These are phyloP conservation scores for Pseudopodoces humilis DNA, from an alignment of 2,113 vertebrate genomes.

Conservation along the genomic window DNA sequence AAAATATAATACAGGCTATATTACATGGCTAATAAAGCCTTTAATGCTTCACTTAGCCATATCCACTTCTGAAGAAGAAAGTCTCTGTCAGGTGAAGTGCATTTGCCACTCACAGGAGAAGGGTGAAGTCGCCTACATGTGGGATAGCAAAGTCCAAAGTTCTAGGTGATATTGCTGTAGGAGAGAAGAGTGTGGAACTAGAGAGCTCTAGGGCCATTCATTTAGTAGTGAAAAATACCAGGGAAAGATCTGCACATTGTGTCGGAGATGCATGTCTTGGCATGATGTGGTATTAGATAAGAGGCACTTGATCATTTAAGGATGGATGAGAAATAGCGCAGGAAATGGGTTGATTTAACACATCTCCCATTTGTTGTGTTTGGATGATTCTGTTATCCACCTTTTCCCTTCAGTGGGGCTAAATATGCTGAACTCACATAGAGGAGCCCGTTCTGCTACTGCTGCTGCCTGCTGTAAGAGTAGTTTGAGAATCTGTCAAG, in stretches of 20 bases:
- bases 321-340: background rate
- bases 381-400: background rate
- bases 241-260: background rate
- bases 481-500: background rate
- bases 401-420: background rate
- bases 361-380: background rate
- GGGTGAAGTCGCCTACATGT: background rate
- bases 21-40: background rate
- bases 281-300: background rate
- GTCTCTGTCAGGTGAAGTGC: background rate
- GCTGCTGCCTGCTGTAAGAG: background rate
- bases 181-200: background rate
- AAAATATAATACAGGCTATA: background rate
- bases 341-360: background rate
- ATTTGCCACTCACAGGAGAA: background rate
- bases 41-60: background rate
- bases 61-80: background rate
- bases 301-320: background rate
- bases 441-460: background rate
- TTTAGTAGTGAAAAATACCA: background rate
- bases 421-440: background rate
- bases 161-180: background rate
- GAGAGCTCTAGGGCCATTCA: background rate
- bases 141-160: background rate
- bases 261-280: background rate